Evolutionary conservation across 2,888 invertebrate genomes (phyloP).

Genomic region (Scaeva pyrastri): DNA sequence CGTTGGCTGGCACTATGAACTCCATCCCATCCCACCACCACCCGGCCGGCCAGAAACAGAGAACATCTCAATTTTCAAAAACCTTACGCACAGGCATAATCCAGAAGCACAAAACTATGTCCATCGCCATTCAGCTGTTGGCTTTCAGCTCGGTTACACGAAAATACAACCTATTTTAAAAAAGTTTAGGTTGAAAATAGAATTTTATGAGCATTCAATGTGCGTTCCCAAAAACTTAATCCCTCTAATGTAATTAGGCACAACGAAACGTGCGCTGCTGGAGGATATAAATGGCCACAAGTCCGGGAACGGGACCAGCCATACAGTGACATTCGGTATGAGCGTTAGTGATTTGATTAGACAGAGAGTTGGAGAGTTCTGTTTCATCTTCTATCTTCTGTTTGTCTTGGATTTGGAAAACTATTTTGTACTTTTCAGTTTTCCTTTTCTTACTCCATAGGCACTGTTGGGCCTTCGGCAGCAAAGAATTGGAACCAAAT

Average conservation of each 20-base stretch:
- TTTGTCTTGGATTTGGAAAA: slow-evolving; percentile 3
- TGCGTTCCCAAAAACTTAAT: slow-evolving; percentile 54
- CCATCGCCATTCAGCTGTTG: slow-evolving; percentile 30
- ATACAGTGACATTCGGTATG: not conserved
- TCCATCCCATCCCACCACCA: not conserved
- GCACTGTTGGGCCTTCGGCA: not conserved
- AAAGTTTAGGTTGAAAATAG: slow-evolving; percentile 64
- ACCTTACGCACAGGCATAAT: slow-evolving; percentile 35
- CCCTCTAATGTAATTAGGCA: slow-evolving; percentile 51
- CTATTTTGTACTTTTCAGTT: not conserved
- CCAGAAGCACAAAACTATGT: slow-evolving; percentile 37
- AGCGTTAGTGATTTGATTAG: not conserved
- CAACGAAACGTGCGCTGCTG: slow-evolving; percentile 40
- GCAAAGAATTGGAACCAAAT: slow-evolving; percentile 63
- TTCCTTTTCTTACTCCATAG: no score
- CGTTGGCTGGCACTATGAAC: not conserved
- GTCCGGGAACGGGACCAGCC: not conserved
- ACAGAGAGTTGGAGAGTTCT: not conserved
- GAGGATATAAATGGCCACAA: slow-evolving; percentile 33
- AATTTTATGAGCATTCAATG: slow-evolving; percentile 45
- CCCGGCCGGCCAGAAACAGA: not conserved
- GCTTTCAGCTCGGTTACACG: slow-evolving; percentile 51
- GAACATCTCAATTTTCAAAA: slow-evolving; percentile 36
- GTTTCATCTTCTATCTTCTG: no score
- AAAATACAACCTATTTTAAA: slow-evolving; percentile 57